Conservation (phyloP, 1,140 invertebrate genomes). For the Hormaphis cornu region DNA sequence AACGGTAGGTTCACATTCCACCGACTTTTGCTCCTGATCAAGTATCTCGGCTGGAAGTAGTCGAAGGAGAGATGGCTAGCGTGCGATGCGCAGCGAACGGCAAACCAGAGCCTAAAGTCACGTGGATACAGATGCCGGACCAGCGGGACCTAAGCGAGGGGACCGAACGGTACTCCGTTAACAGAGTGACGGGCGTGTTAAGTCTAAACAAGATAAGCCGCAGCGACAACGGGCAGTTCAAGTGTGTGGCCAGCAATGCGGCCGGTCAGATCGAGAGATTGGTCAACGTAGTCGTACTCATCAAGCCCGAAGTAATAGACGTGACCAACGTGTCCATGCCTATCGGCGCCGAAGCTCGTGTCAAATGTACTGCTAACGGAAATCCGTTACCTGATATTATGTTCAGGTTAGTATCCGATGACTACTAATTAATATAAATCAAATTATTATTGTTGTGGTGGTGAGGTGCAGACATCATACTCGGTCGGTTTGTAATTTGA, state of each 20-base stretch:
- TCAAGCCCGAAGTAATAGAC: constrained; percentile 69
- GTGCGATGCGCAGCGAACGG: constrained; percentile 68
- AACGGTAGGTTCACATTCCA: constrained; percentile 58
- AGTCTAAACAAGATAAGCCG: constrained; percentile 65
- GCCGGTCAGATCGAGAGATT: constrained; percentile 60
- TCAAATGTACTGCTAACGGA: constrained; percentile 66
- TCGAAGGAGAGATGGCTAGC: constrained; percentile 65
- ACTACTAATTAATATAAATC: background rate
- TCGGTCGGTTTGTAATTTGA: too few relatives aligned
- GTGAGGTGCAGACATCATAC: too few relatives aligned
- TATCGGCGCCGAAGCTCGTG: constrained; percentile 51
- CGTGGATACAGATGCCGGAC: constrained; percentile 56
- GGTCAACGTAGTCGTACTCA: constrained; percentile 54
- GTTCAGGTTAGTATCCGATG: constrained; percentile 52
- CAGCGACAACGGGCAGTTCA: constrained; percentile 68
- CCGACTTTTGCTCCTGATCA: constrained; percentile 56
- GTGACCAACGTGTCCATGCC: constrained; percentile 62
- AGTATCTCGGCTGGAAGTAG: constrained; percentile 51
- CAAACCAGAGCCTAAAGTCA: constrained; percentile 69
- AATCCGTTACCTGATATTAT: constrained; percentile 63
- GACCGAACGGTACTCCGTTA: constrained; percentile 62
- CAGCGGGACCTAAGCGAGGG: constrained; percentile 52
- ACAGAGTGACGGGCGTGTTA: constrained; percentile 56
- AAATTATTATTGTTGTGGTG: too few relatives aligned
- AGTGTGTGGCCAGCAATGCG: constrained; percentile 70